Evolutionary conservation across 64 coral and sea anemone species (phyloP).

Genomic region (Anthopleura sola): DNA sequence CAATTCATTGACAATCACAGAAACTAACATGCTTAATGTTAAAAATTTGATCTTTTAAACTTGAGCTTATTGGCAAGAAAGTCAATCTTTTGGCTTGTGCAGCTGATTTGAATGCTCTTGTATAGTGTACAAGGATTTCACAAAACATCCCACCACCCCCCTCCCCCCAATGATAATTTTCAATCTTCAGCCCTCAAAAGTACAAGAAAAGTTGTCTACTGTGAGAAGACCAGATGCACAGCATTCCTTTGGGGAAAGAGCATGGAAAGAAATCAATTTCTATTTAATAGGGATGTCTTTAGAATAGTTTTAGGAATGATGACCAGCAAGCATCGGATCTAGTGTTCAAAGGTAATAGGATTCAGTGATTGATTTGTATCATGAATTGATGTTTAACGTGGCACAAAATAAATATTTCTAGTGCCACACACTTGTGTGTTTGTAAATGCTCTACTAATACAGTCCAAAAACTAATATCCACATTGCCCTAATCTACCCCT

Average conservation of each 20-base stretch:
- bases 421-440: conserved; percentile 27
- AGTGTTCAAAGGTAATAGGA: conserved; percentile 29
- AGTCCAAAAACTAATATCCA: neutral
- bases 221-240: neutral
- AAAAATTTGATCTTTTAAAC: neutral
- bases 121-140: too few species aligned
- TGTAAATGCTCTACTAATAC: neutral
- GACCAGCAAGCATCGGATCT: conserved; percentile 2
- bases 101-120: too few species aligned
- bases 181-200: neutral
- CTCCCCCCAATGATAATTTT: neutral
- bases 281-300: neutral
- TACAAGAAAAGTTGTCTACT: neutral
- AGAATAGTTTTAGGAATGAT: conserved; percentile 15
- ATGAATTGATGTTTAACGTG: neutral
- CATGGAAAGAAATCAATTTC: neutral
- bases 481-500: neutral
- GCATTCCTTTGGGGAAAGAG: neutral
- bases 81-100: too few species aligned
- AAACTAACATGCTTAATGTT: neutral
- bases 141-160: neutral
- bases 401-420: conserved; percentile 30
- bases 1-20: too few species aligned
- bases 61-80: too few species aligned
- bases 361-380: neutral